Evolutionary conservation across 2,113 vertebrate genomes (phyloP).

Genomic region (Canis aureus): DNA sequence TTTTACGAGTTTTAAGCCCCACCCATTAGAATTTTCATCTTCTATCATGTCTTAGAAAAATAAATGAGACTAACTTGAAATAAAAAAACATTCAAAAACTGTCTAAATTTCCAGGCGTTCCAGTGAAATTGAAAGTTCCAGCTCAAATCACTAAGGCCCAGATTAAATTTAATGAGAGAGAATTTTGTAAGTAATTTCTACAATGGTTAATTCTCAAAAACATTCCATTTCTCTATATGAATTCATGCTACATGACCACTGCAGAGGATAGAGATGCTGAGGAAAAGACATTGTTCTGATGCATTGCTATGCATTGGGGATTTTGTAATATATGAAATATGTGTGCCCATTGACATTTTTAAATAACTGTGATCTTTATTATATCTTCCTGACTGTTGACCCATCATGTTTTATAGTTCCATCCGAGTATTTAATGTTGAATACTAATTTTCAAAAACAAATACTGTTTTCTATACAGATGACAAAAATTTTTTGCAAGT

Average conservation of each 20-base stretch:
- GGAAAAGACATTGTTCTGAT: neutral
- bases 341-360: neutral
- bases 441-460: slow-evolving; percentile 10
- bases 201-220: neutral
- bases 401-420: neutral
- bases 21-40: neutral
- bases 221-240: neutral
- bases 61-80: neutral
- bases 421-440: neutral
- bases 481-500: neutral
- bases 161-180: neutral
- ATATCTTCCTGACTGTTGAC: neutral
- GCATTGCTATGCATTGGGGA: neutral
- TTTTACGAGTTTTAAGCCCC: neutral
- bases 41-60: neutral
- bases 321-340: neutral
- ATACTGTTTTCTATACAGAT: neutral
- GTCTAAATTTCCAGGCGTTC: neutral
- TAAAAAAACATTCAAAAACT: neutral
- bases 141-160: neutral
- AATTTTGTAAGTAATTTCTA: neutral
- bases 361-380: neutral
- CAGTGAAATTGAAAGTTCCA: neutral
- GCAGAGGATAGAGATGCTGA: neutral
- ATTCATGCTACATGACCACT: neutral